These are phyloP conservation scores for Pontoporia blainvillei DNA, from an alignment of 2,113 vertebrate species.

Conservation along the genomic window DNA sequence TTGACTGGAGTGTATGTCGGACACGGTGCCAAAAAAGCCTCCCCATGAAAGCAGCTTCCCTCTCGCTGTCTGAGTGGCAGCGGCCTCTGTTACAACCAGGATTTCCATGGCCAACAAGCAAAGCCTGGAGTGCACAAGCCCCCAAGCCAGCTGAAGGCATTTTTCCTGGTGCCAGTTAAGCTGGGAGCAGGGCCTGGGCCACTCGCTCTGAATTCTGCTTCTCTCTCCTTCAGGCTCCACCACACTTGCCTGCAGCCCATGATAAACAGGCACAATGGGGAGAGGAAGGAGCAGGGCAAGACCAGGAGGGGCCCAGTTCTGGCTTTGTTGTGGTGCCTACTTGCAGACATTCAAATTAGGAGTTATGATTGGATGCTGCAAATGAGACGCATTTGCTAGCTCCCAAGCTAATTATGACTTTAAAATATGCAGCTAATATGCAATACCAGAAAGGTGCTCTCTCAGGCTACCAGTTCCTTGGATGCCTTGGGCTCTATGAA, in stretches of 20 bases:
- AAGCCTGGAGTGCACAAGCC: not conserved
- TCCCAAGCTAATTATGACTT: not conserved
- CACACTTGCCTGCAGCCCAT: not conserved
- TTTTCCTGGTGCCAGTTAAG: not conserved
- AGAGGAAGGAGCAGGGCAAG: not conserved
- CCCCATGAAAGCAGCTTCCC: constrained; percentile 64
- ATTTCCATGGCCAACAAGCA: constrained; percentile 58
- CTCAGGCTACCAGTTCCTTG: not conserved
- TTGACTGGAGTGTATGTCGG: constrained; percentile 81
- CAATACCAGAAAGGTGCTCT: not conserved
- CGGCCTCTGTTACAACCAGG: constrained; percentile 54
- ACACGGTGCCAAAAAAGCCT: constrained; percentile 76
- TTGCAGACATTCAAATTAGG: constrained; percentile 26
- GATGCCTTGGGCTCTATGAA: not conserved
- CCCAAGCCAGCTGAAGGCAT: constrained; percentile 34
- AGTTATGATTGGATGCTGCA: not conserved
- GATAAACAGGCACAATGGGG: not conserved
- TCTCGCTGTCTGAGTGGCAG: constrained; percentile 66
- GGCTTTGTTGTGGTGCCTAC: not conserved
- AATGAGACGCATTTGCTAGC: not conserved
- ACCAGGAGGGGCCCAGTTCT: not conserved
- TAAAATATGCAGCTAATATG: not conserved
- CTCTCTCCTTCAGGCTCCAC: not conserved
- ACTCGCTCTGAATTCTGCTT: not conserved
- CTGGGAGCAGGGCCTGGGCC: not conserved